A percentile compares a stretch with the other conserved stretches of the same genome.
Conservation (phyloP, 2,113 vertebrate genomes). For the Malurus cyaneus region DNA sequence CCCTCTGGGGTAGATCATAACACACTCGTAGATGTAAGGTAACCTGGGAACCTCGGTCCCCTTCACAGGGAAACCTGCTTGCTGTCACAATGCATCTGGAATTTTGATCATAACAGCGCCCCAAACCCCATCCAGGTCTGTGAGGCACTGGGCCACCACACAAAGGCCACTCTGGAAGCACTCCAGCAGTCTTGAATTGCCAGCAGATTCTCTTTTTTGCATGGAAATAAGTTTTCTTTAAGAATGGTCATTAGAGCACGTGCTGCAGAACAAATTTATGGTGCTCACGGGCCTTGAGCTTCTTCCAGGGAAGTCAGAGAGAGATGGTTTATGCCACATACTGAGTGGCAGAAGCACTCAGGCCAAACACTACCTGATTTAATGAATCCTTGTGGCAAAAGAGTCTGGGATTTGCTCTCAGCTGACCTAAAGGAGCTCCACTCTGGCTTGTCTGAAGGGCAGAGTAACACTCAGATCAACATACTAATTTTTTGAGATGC, state of each 20-base stretch:
- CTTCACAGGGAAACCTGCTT: neutral
- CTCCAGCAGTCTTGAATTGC: neutral
- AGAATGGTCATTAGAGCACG: neutral
- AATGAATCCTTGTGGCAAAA: neutral
- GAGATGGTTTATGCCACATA: neutral
- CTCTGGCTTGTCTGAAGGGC: neutral
- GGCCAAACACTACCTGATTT: neutral
- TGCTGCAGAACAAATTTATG: neutral
- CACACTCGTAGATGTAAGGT: neutral
- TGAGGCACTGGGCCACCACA: neutral
- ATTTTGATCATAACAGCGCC: neutral
- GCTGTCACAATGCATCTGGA: neutral
- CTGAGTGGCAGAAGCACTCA: neutral
- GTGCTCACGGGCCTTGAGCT: neutral
- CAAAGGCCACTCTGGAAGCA: neutral
- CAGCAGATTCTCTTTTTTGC: neutral
- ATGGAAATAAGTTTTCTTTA: neutral
- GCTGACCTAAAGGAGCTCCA: neutral
- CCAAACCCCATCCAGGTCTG: neutral
- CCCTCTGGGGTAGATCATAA: neutral
- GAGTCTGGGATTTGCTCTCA: neutral
- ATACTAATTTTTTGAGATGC: neutral
- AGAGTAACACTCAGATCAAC: neutral
- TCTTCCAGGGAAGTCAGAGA: neutral
- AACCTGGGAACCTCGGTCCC: rapidly evolving